Percentiles rank a stretch among this genome's conserved stretches.
phyloP scores from a whole-genome alignment of 2,888 invertebrate species.

The Fragum fragum region DNA sequence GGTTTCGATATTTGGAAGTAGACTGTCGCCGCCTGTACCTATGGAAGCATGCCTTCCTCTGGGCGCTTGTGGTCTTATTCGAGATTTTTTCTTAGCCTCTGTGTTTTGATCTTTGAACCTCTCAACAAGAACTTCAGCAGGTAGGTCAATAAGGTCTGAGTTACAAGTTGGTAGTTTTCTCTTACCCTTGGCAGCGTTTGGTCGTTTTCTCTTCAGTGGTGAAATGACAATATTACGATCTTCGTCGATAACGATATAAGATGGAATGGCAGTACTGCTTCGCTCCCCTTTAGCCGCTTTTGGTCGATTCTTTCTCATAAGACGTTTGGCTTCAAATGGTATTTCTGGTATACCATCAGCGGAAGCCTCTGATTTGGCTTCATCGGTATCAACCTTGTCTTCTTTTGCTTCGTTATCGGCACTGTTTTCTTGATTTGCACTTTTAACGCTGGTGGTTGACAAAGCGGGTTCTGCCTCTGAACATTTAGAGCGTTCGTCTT shows the following conservation, averaged over 20 bases:
- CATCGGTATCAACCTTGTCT: neutral
- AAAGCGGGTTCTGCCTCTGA: neutral
- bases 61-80: slow-evolving; percentile 17
- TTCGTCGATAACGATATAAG: slow-evolving; percentile 31
- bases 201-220: neutral
- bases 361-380: neutral
- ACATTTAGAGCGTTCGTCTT: neutral
- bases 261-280: slow-evolving; percentile 17
- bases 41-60: neutral
- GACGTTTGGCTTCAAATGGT: neutral
- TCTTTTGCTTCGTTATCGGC: neutral
- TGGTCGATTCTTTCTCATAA: slow-evolving; percentile 7
- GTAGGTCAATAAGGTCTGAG: slow-evolving; percentile 22
- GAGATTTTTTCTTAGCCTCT: neutral
- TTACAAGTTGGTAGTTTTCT: neutral
- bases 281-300: slow-evolving; percentile 27
- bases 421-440: neutral
- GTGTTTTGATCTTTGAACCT: slow-evolving; percentile 6
- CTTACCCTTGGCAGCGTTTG: slow-evolving; percentile 26
- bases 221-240: neutral
- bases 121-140: slow-evolving; percentile 20
- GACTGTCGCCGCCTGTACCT: neutral
- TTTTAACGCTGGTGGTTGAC: neutral
- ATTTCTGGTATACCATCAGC: neutral
- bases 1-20: neutral